These are phyloP conservation scores for Carcinoscorpius rotundicauda DNA, from an alignment of 1,140 invertebrate genomes.

Conservation along the genomic window DNA sequence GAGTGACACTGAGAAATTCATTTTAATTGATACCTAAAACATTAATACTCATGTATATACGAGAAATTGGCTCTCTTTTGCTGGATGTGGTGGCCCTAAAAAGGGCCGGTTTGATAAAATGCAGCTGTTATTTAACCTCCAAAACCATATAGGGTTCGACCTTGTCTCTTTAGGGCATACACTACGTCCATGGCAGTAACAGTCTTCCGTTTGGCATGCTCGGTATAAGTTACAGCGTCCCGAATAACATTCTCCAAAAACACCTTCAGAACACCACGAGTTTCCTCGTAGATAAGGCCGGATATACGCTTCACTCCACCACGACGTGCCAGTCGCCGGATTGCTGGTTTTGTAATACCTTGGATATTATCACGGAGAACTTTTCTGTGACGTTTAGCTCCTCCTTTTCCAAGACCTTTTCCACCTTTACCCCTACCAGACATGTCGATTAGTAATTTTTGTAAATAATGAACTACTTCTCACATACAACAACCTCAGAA, in stretches of 20 bases:
- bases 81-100: constrained; percentile 9
- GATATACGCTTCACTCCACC: constrained; percentile 64
- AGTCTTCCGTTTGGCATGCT: constrained; percentile 69
- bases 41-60: too few relatives aligned
- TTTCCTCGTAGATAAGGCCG: constrained; percentile 59
- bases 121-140: constrained; percentile 37
- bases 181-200: constrained; percentile 77
- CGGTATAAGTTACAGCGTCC: constrained; percentile 70
- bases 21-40: too few relatives aligned
- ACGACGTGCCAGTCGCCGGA: constrained; percentile 50
- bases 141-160: constrained; percentile 49
- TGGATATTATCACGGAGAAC: constrained; percentile 57
- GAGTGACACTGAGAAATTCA: too few relatives aligned
- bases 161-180: constrained; percentile 70
- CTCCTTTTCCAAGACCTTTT: constrained; percentile 36
- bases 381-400: constrained; percentile 35
- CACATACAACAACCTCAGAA: too few relatives aligned
- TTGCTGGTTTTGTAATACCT: constrained; percentile 55
- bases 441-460: constrained; percentile 18
- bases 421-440: constrained; percentile 35
- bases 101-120: constrained; percentile 14
- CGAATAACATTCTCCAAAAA: constrained; percentile 71
- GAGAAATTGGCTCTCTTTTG: background rate
- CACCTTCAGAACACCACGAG: constrained; percentile 55
- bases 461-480: too few relatives aligned